Conservation (phyloP, 2,113 vertebrate species). For the Sturnus vulgaris region DNA sequence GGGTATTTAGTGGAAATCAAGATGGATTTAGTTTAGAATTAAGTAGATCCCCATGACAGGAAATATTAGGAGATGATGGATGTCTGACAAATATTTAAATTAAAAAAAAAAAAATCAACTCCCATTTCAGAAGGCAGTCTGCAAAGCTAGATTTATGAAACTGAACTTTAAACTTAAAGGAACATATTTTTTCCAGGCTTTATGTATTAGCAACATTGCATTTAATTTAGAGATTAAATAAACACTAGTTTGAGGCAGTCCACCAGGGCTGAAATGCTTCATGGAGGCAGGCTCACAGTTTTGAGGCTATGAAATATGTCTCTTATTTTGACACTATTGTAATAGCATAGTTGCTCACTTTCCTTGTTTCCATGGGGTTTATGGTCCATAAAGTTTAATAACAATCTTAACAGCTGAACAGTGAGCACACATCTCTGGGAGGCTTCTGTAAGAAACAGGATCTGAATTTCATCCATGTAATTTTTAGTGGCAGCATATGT, state of each 20-base stretch:
- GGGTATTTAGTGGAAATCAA: slow-evolving; percentile 16
- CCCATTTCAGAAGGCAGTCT: not conserved
- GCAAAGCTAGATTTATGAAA: slow-evolving; percentile 14
- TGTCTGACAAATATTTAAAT: slow-evolving; percentile 48
- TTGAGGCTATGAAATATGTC: slow-evolving; percentile 73
- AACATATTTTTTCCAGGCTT: slow-evolving; percentile 43
- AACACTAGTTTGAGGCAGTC: slow-evolving; percentile 36
- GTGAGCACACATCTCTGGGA: slow-evolving; percentile 63
- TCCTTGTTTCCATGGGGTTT: slow-evolving; percentile 77
- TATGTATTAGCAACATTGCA: slow-evolving; percentile 25
- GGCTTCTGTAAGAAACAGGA: slow-evolving; percentile 46
- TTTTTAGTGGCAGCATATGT: not conserved
- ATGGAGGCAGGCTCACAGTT: not conserved
- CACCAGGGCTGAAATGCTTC: not conserved
- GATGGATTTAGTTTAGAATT: slow-evolving; percentile 28
- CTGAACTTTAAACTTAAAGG: slow-evolving; percentile 33
- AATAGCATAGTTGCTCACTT: slow-evolving; percentile 71
- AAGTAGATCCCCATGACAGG: not conserved
- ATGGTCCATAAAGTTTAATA: slow-evolving; percentile 86
- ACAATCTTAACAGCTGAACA: slow-evolving; percentile 78
- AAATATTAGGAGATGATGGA: slow-evolving; percentile 46
- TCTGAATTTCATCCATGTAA: slow-evolving; percentile 32
- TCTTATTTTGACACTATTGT: slow-evolving; percentile 71
- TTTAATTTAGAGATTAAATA: slow-evolving; percentile 53
- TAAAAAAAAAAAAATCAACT: slow-evolving; percentile 1